A percentile compares a stretch with the other conserved stretches of the same genome.
These are phyloP conservation scores for Prorops nasuta DNA, from an alignment of 1,140 invertebrate genomes.

Conservation along the genomic window DNA sequence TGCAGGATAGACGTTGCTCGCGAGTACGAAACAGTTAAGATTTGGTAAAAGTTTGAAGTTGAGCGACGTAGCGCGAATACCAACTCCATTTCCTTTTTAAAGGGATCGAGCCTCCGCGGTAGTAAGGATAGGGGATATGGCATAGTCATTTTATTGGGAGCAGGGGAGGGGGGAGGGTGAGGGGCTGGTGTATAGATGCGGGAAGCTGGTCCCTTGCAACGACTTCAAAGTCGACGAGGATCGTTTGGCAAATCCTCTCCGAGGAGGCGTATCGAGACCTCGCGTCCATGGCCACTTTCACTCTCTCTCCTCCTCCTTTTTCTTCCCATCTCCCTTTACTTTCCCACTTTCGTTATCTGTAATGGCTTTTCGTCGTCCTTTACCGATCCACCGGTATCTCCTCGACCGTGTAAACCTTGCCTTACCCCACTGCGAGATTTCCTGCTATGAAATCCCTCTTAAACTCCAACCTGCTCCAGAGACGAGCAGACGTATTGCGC, in stretches of 20 bases:
- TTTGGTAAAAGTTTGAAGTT: slow-evolving; percentile 50
- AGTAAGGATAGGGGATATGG: slow-evolving; percentile 6
- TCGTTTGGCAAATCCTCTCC: slow-evolving; percentile 34
- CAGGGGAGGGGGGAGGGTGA: slow-evolving; percentile 7
- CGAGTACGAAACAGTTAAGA: slow-evolving; percentile 46
- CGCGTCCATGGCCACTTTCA: not conserved
- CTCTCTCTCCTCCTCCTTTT: not conserved
- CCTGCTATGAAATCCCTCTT: not conserved
- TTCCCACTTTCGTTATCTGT: slow-evolving; percentile 36
- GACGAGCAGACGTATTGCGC: too few species aligned
- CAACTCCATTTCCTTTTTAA: too few species aligned
- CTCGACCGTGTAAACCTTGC: slow-evolving; percentile 21
- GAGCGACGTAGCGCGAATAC: too few species aligned
- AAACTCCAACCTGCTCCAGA: not conserved
- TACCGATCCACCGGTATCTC: slow-evolving; percentile 26
- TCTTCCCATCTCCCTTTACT: slow-evolving; percentile 13
- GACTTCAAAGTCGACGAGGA: slow-evolving; percentile 21
- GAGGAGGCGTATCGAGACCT: slow-evolving; percentile 26
- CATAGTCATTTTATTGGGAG: slow-evolving; percentile 15
- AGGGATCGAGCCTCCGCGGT: not conserved
- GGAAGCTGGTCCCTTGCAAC: too few species aligned
- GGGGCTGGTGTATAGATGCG: too few species aligned
- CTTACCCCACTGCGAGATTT: slow-evolving; percentile 11
- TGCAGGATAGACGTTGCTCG: too few species aligned
- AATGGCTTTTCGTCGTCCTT: slow-evolving; percentile 32